Base-by-base conservation (phyloP, 1,140 invertebrate species). In the Drosophila grimshawi region DNA sequence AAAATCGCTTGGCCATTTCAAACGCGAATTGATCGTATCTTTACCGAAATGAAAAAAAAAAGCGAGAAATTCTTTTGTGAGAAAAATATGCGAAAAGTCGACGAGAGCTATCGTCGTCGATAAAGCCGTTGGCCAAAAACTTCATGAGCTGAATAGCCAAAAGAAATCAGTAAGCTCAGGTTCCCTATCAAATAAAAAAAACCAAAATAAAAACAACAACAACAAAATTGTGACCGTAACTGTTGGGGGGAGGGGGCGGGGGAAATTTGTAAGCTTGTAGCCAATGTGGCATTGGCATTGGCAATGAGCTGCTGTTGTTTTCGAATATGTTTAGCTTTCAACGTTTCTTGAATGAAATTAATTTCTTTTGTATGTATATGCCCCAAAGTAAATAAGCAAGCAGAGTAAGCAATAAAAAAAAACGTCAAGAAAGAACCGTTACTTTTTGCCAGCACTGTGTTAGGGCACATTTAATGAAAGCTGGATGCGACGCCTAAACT, bases 311-410 rank as follows among this genome's bases (percentile, higher is more conserved):
- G 55, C 46, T 61, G 52, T 59, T 75, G 37, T 60, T 61, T 62
- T 67, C 33, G 59, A 67, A 88, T 76, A 88, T 86, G 80, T 74
- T 79, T 66, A 19, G 19, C 71, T 75, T 70, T 70, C 59, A 7
- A 33, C 77, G 74, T 69, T 81, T 78, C 66, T 72, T 86, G 83
- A 86, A 86, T 86, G 82, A 86, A 86, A 86, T 86, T 88, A 86
- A 88, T 86, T 86, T 86, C 80, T 67, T 88, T 86, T 86, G 82
- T 86, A 53, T 74, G 29, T 19, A 43, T 43, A 43, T 43, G 39
- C 39, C 27, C 32, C 52, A 46, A 19, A 65, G 76, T 80, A 79
- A 83, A 75, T 65, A 86, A 71, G 78, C 67, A 49, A 65, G 63
- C 59, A 60, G 72, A 70, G 52, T 73, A 68, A 69, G 70, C 70